Base-by-base conservation (phyloP, 2,113 vertebrate genomes). In the Solea solea region DNA sequence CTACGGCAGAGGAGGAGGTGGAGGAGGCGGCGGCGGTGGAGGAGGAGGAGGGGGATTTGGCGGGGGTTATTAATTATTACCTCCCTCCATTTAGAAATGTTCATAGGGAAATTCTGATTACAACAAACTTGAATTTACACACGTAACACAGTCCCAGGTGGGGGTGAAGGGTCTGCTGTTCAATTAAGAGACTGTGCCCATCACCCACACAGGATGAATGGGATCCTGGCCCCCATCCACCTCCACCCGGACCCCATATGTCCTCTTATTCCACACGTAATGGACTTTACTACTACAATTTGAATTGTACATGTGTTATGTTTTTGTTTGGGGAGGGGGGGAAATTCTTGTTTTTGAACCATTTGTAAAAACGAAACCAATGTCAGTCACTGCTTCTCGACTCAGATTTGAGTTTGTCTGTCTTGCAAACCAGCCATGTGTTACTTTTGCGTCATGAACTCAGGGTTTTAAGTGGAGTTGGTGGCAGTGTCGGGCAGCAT, bases 381-480 rank as follows among this genome's bases (percentile, higher is more conserved):
- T 69, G 72, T 89, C 76, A 60, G 78, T 84, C 85, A 80, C 85
- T 84, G 86, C 86, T 90, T 86, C 62, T 74, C 73, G 59, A 69
- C 76, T 83, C 57, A 3, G 14, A 70, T 56, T 76, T 74, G 49
- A 69, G 80, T 78, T 80, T 81, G 63, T 89, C 63, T 89, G 76
- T 82, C 76, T 76, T 80, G 78, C 80, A 82, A 79, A 86, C 73
- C 74, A 78, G 83, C 72, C 85, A 76, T 74, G 80, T 69, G 53
- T 81, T 85, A 56, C 76, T 84, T 87, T 89, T 81, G 83, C 86
- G 83, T 87, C 88, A 85, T 88, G 80, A 90, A 86, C 90, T 92
- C 91, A 92, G 91, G 90, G 88, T 87, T 89, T 82, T 83, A 69
- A 66, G 74, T 83, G 57, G 69, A 85, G 79, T 83, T 88, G 84